Conservation (phyloP, 1,140 invertebrate genomes). For the Nylanderia fulva region DNA sequence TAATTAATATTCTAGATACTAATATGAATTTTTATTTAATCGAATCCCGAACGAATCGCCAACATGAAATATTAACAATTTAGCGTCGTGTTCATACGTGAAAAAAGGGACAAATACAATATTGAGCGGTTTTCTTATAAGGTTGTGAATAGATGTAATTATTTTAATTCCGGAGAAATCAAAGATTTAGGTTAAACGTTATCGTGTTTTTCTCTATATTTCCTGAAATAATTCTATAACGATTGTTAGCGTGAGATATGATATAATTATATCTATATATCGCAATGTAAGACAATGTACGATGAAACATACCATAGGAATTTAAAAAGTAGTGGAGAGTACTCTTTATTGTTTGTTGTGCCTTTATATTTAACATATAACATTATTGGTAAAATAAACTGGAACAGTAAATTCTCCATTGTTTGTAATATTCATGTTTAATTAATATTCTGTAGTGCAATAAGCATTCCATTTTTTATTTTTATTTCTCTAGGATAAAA, state of each 20-base stretch:
- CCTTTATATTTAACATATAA: slow-evolving; percentile 78
- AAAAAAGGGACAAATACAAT: slow-evolving; percentile 32
- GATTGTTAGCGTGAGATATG: slow-evolving; percentile 45
- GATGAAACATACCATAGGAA: slow-evolving; percentile 55
- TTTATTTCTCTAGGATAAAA: too few species aligned
- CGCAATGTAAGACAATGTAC: slow-evolving; percentile 40
- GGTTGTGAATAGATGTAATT: slow-evolving; percentile 75
- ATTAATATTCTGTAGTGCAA: background rate
- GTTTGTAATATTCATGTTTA: background rate
- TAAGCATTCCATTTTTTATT: too few species aligned
- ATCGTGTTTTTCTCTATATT: slow-evolving; percentile 58
- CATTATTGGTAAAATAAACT: slow-evolving; percentile 72
- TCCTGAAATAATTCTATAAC: slow-evolving; percentile 49
- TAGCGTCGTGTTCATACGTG: slow-evolving; percentile 30
- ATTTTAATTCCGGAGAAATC: slow-evolving; percentile 70
- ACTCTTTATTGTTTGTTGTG: slow-evolving; percentile 78
- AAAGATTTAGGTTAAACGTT: slow-evolving; percentile 70
- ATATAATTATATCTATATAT: slow-evolving; percentile 61
- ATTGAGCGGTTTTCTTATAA: slow-evolving; percentile 68
- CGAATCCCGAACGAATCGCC: slow-evolving; percentile 23
- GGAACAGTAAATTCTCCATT: slow-evolving; percentile 22
- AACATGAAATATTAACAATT: slow-evolving; percentile 53
- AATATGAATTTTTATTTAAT: slow-evolving; percentile 54
- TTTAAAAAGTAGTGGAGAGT: slow-evolving; percentile 65
- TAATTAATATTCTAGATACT: slow-evolving; percentile 49